Evolutionary conservation across 2,797 vertebrate species (phyloP).

Genomic region (Psittacula echo): DNA sequence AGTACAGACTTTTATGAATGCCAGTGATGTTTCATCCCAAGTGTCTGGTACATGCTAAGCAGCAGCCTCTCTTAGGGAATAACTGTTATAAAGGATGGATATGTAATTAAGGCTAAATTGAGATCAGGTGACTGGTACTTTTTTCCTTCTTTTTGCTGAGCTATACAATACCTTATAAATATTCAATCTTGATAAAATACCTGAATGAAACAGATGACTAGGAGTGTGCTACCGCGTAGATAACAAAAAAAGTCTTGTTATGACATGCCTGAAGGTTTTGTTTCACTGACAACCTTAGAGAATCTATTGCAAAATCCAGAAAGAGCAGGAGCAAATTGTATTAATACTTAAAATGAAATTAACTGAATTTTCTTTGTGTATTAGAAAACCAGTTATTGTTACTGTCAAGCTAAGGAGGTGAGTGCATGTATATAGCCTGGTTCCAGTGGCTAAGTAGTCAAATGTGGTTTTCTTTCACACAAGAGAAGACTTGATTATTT

Average conservation of each 20-base stretch:
- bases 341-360: neutral
- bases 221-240: neutral
- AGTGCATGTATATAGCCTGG: neutral
- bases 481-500: neutral
- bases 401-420: neutral
- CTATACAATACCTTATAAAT: neutral
- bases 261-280: neutral
- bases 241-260: neutral
- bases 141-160: neutral
- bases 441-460: neutral
- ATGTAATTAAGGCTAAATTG: neutral
- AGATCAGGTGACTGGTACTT: neutral
- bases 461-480: neutral
- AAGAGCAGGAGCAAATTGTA: neutral
- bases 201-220: neutral
- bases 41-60: neutral
- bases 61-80: neutral
- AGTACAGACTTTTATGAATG: neutral
- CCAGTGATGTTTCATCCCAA: neutral
- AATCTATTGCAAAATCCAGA: conserved; percentile 12
- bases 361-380: neutral
- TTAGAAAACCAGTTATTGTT: neutral
- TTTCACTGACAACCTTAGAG: neutral
- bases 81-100: neutral
- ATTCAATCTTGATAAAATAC: conserved; percentile 19